Evolutionary conservation across 2,888 invertebrate genomes (phyloP), one percentile per base, ranked within the genome.

Genomic region (Ectropis crepuscularia): DNA sequence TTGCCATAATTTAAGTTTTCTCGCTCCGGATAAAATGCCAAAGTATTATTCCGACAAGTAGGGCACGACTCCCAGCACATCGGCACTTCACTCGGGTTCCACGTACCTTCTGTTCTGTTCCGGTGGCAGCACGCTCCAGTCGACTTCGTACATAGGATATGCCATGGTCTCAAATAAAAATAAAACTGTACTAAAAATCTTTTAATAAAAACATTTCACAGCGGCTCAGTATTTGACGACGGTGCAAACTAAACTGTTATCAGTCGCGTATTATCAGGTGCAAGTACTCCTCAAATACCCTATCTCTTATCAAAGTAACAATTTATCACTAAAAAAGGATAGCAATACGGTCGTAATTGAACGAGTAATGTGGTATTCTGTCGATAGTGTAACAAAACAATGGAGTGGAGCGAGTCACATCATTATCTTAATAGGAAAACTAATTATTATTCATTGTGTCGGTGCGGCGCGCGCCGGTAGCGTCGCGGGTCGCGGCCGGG

Each of bases 101-200:
- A 84, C 87, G 80, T 94, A 97, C 97, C 97, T 96, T 94, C 97
- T 94, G 82, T 97, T 97, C 74, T 96, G 95, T 88, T 97, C 97
- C 63, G 96, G 96, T 69, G 97, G 97, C 77, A 97, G 92, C 74
- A 97, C 95, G 90, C 97, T 97, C 96, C 96, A 96, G 84, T 97
- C 97, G 64, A 96, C 94, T 87, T 97, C 97, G 83, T 96, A 96
- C 92, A 92, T 92, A 63, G 92, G 92, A 86, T 92, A 92, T 63
- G 92, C 92, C 92, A 92, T 92, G 70, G 67, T 85, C 74, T 69
- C 66, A 75, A 75, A 73, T 55, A 69, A 78, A 80, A 79, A 75
- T 70, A 73, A 71, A 69, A 73, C 75, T 75, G 73, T 79, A 73
- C 74, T 79, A 79, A 78, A 79, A 77, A 76, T 72, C 77, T 74